These are phyloP conservation scores for Sylvietta virens DNA, from an alignment of 2,113 vertebrate species.

Conservation along the genomic window DNA sequence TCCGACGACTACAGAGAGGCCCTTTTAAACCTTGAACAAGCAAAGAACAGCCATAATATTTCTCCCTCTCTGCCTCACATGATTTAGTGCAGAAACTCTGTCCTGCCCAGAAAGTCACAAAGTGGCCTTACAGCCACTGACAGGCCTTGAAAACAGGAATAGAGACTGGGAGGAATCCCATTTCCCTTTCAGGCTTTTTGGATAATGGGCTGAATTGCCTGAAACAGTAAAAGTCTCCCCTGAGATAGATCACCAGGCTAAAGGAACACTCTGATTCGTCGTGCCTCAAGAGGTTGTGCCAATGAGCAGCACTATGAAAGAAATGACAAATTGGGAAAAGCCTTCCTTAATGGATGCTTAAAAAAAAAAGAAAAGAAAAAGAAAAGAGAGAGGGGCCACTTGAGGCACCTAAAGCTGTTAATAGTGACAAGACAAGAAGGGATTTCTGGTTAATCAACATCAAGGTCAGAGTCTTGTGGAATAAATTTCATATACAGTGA, in stretches of 20 bases:
- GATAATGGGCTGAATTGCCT: not conserved
- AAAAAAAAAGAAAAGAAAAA: not conserved
- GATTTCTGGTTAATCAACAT: constrained; percentile 63
- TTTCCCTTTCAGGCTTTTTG: not conserved
- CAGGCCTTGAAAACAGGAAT: not conserved
- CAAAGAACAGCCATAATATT: not conserved
- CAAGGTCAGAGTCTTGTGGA: constrained; percentile 52
- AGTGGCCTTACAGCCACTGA: accelerated
- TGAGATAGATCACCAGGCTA: not conserved
- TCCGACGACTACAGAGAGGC: not conserved
- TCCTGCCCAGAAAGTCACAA: not conserved
- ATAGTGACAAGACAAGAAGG: constrained; percentile 47
- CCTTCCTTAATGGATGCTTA: not conserved
- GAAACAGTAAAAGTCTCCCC: not conserved
- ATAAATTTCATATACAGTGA: constrained; percentile 61
- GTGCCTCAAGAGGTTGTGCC: not conserved
- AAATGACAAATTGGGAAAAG: constrained; percentile 17
- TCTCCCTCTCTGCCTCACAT: not conserved
- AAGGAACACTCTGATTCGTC: not conserved
- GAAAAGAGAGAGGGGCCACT: not conserved
- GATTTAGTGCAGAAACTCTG: not conserved
- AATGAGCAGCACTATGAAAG: not conserved
- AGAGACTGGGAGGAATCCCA: not conserved
- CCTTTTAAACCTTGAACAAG: not conserved
- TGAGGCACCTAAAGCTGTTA: constrained; percentile 37